Percentiles rank a stretch among this genome's conserved stretches.
Evolutionary conservation across 2,888 invertebrate genomes (phyloP).

Genomic region (Hydropsyche betteni): DNA sequence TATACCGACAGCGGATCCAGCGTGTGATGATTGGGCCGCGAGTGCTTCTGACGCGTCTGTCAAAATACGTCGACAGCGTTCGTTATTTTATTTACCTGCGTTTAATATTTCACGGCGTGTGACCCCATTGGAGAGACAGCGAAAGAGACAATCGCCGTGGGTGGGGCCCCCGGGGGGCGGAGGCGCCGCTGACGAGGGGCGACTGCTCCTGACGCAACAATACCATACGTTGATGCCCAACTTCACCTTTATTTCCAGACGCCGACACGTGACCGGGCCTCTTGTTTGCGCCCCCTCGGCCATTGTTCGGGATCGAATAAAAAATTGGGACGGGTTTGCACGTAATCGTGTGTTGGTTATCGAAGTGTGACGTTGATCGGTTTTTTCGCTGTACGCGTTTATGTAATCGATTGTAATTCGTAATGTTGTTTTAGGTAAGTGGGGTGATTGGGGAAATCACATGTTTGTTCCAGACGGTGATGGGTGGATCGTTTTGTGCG

Average conservation of each 20-base stretch:
- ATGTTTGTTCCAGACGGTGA: too few relatives aligned
- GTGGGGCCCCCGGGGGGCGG: conserved; percentile 20
- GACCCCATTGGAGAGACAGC: conserved; percentile 34
- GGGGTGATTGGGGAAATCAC: too few relatives aligned
- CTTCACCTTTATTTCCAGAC: conserved; percentile 20
- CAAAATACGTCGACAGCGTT: conserved; percentile 38
- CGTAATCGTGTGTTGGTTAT: too few relatives aligned
- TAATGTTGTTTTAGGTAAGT: too few relatives aligned
- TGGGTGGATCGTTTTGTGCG: too few relatives aligned
- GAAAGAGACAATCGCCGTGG: conserved; percentile 12
- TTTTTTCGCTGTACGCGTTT: too few relatives aligned
- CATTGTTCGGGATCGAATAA: too few relatives aligned
- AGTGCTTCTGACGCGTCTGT: conserved; percentile 35
- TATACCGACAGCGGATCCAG: not conserved
- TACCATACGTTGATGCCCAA: conserved; percentile 31
- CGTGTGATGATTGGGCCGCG: not conserved
- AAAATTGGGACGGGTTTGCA: too few relatives aligned
- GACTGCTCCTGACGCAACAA: conserved; percentile 29
- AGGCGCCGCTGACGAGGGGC: conserved; percentile 30
- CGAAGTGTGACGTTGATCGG: too few relatives aligned
- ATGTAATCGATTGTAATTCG: too few relatives aligned
- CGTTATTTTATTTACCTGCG: conserved; percentile 32
- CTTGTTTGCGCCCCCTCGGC: too few relatives aligned
- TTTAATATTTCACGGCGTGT: conserved; percentile 42
- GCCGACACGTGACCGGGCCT: conserved; percentile 5